These are phyloP conservation scores for Drosophila anomalata DNA, from an alignment of 2,888 invertebrate genomes.

Conservation along the genomic window DNA sequence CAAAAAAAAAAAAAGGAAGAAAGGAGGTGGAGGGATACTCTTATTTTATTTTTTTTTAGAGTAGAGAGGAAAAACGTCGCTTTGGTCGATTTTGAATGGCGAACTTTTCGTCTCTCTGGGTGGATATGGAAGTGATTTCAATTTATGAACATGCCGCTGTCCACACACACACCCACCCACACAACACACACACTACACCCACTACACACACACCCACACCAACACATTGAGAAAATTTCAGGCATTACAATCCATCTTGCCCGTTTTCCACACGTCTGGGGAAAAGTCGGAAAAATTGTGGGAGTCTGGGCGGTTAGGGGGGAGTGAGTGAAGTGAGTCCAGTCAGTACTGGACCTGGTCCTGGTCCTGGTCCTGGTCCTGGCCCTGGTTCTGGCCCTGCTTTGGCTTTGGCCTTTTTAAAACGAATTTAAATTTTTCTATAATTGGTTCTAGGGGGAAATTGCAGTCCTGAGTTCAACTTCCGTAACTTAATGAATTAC, in stretches of 20 bases:
- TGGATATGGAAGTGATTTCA: slow-evolving; percentile 82
- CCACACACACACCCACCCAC: slow-evolving; percentile 60
- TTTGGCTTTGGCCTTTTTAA: slow-evolving; percentile 64
- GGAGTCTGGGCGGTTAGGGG: not conserved
- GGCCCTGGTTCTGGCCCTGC: slow-evolving; percentile 8
- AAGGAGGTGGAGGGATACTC: slow-evolving; percentile 10
- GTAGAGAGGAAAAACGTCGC: slow-evolving; percentile 27
- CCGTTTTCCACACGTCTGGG: slow-evolving; percentile 38
- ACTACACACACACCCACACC: slow-evolving; percentile 4
- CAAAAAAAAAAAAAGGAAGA: not conserved
- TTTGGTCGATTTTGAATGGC: slow-evolving; percentile 70
- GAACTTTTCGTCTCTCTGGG: slow-evolving; percentile 65
- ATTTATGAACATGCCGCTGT: slow-evolving; percentile 82
- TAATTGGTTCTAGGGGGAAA: slow-evolving; percentile 84
- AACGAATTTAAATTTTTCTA: slow-evolving; percentile 83
- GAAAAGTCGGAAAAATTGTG: slow-evolving; percentile 17
- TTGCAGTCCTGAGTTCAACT: slow-evolving; percentile 85
- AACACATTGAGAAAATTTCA: slow-evolving; percentile 10
- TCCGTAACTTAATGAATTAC: slow-evolving; percentile 84
- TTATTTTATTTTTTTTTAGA: slow-evolving; percentile 45
- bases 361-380: not conserved
- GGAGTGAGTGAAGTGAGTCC: too few species aligned
- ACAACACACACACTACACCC: too few species aligned
- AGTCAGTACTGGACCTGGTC: not conserved
- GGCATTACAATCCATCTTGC: slow-evolving; percentile 61